Conservation (phyloP, 2,797 vertebrate species). For the Trachops cirrhosus region DNA sequence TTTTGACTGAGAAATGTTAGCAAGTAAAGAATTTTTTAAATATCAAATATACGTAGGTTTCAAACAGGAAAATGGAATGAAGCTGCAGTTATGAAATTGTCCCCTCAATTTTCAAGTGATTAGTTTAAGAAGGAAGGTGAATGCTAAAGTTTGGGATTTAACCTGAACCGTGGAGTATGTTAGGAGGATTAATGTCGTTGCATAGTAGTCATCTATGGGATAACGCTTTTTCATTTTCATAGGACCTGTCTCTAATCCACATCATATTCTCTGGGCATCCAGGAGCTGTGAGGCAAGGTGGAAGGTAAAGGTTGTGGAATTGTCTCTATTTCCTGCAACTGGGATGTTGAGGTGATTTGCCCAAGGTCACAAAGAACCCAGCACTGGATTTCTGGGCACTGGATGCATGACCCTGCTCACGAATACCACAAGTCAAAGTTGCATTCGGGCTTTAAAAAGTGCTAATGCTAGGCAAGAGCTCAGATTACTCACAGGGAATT, state of each 20-base stretch:
- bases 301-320: not conserved
- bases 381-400: not conserved
- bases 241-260: not conserved
- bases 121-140: not conserved
- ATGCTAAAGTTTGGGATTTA: not conserved
- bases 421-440: not conserved
- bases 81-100: not conserved
- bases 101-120: slow-evolving; percentile 24
- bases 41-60: not conserved
- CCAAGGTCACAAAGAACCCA: not conserved
- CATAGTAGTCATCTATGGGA: not conserved
- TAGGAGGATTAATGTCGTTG: not conserved
- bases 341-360: slow-evolving; percentile 1
- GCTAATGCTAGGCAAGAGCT: not conserved
- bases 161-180: not conserved
- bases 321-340: not conserved
- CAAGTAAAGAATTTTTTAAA: not conserved
- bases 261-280: not conserved
- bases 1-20: not conserved
- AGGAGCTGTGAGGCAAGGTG: not conserved
- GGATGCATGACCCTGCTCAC: not conserved
- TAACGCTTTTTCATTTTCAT: slow-evolving; percentile 28
- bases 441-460: not conserved
- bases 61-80: not conserved
- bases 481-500: not conserved